Evolutionary conservation across 1,140 invertebrate genomes (phyloP), one percentile per base, ranked within the genome.

Genomic region (Cherax destructor): DNA sequence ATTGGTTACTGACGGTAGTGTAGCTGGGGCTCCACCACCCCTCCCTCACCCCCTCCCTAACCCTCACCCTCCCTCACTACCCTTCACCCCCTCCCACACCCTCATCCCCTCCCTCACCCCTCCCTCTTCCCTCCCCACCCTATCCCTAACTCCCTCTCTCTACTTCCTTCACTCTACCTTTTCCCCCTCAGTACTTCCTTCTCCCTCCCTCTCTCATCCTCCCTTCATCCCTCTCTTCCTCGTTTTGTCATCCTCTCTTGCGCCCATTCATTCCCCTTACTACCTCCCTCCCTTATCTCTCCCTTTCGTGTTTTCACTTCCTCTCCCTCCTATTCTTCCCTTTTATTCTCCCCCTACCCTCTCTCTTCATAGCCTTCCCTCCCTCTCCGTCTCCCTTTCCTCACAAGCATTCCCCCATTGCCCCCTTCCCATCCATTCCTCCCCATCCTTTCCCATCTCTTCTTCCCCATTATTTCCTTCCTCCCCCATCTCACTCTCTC

Each of bases 1-100:
- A 86, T 86, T 86, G 74, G 84, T 76, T 86, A n/a, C 30, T 52
- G 69, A 7, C 69, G 7, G 69, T n/a, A 18, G 5, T 72, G 69
- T 5, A 10, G 18, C 61, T 18, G 10, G 61, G 18, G 61, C 0
- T 11, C 72, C 21, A 11, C 61, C 61, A 16, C 6, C 61, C 6
- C 10, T 21, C 61, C 61, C 16, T 13, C 61, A 10, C 61, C 76
- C 47, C 30, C 76, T 77, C 76, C 4, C 24, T 16, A 21, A 4
- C 76, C 30, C 76, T 30, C 10, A 4, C 76, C 24, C 76, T 49
- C 76, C 76, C 30, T n/a, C 21, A 4, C 21, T n/a, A 10, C 76
- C 24, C 76, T 56, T 18, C 24, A 4, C 76, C 24, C 76, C 30
- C 76, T 18, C 24, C 24, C 76, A 10, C 47, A 4, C 76, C 30